A percentile compares a stretch with the other conserved stretches of the same genome.
Conservation (phyloP, 1,140 invertebrate genomes). For the Ceratina calcarata region DNA sequence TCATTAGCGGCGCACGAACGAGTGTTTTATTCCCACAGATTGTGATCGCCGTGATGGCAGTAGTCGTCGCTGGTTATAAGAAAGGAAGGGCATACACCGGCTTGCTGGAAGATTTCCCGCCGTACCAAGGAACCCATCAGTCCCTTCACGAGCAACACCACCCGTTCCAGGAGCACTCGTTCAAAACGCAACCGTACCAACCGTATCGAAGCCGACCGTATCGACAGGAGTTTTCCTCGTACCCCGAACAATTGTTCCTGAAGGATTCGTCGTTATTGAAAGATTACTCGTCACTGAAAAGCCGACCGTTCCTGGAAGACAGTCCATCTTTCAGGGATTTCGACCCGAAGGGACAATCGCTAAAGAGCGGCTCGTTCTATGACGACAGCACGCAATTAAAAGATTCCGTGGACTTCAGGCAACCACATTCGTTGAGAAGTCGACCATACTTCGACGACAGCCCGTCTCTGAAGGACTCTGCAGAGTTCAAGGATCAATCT, state of each 20-base stretch:
- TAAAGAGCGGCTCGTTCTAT: no score
- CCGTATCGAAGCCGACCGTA: conserved; percentile 23
- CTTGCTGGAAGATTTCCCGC: conserved; percentile 18
- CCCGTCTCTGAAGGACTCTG: not conserved
- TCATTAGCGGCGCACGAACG: not conserved
- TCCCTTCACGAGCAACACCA: conserved; percentile 25
- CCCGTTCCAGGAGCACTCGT: conserved; percentile 26
- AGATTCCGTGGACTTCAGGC: no score
- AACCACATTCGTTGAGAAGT: conserved; percentile 20
- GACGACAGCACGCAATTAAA: no score
- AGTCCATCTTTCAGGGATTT: conserved; percentile 9
- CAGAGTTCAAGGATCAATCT: conserved; percentile 4
- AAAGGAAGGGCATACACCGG: conserved; percentile 30
- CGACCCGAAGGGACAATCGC: conserved; percentile 6
- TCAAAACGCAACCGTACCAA: conserved; percentile 21
- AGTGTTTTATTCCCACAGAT: conserved; percentile 55
- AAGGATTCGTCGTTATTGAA: conserved; percentile 36
- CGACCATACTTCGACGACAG: conserved; percentile 5
- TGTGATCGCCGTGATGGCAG: conserved; percentile 51
- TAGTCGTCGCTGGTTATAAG: conserved; percentile 53
- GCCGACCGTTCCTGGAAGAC: conserved; percentile 6
- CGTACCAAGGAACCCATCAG: conserved; percentile 22
- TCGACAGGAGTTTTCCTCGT: conserved; percentile 12
- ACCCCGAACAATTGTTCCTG: conserved; percentile 12
- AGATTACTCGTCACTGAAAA: conserved; percentile 41